Base-by-base conservation (phyloP, 1,140 invertebrate species). In the Andricus grossulariae region DNA sequence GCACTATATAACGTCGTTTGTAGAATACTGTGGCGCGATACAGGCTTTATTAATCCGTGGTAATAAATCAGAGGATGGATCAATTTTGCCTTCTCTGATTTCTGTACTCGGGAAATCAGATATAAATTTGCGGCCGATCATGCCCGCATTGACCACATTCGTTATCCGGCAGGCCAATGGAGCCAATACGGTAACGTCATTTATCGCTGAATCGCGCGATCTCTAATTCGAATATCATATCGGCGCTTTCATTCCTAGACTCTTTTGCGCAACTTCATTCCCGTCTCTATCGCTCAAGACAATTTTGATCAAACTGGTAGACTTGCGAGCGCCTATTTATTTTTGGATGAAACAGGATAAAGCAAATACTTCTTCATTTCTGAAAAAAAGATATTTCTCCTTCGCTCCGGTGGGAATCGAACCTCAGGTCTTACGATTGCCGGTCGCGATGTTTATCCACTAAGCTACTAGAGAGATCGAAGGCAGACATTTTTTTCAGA, bases 61-160 rank as follows among this genome's bases (percentile, higher is more conserved):
- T 80, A 86, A 90, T 90, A 90, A 90, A 90, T 90, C 89, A 90
- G 85, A 74, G 79, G 75, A 79, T 79, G 81, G 88, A 90, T 89
- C 88, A 89, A 89, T 89, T 89, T 89, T 88, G 84, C 81, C 82
- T 84, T 83, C 84, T 84, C 81, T 86, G 88, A 89, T 88, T 88
- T 88, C 84, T 83, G 84, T 82, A 76, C 77, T 74, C 81, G 86
- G 84, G 73, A 88, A 85, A 89, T 88, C 87, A 87, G 88, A 88
- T 90, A 90, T 88, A 89, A 89, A 90, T 89, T 89, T 86, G 87
- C 81, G 85, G 85, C 84, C 78, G 82, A 84, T 86, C 82, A 82
- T 82, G 80, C 81, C 79, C 80, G 83, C 79, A 83, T 83, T 82
- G 81, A 82, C 80, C 81, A 80, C 81, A 80, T 85, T 85, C 79